These are phyloP conservation scores for Sebastes alutus DNA, from an alignment of 2,797 vertebrate genomes.

Conservation along the genomic window DNA sequence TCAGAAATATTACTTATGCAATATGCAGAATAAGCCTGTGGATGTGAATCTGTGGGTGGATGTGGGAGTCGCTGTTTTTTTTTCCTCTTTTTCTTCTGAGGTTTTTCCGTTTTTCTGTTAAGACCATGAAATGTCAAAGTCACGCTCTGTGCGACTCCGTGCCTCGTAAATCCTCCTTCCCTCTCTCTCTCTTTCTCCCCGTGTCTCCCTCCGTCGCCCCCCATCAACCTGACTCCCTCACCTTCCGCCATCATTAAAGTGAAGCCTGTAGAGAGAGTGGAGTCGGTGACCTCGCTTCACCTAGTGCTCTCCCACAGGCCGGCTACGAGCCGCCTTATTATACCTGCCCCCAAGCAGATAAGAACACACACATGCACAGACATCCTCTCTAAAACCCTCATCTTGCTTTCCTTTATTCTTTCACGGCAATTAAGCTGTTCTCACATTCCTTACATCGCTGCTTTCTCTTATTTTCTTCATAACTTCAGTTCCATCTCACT, in stretches of 20 bases:
- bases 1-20: background rate
- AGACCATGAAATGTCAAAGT: background rate
- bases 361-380: constrained; percentile 3
- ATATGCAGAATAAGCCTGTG: background rate
- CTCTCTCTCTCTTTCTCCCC: background rate
- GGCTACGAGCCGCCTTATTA: constrained; percentile 16
- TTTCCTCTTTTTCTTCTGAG: background rate
- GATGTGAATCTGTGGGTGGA: background rate
- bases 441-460: constrained; percentile 11
- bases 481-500: background rate
- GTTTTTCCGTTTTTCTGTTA: background rate
- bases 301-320: constrained; percentile 17
- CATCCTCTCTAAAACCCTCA: constrained; percentile 20
- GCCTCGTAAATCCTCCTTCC: background rate
- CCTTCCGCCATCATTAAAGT: constrained; percentile 35
- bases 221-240: constrained; percentile 16
- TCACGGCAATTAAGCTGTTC: constrained; percentile 14
- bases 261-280: constrained; percentile 31
- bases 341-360: constrained; percentile 4
- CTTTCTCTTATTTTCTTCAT: constrained; percentile 2
- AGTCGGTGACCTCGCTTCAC: constrained; percentile 42
- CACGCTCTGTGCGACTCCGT: background rate
- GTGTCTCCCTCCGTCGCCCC: background rate
- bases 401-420: constrained; percentile 12
- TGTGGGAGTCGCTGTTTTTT: background rate